Evolutionary conservation across 2,797 vertebrate genomes (phyloP).

Genomic region (Euthynnus affinis): DNA sequence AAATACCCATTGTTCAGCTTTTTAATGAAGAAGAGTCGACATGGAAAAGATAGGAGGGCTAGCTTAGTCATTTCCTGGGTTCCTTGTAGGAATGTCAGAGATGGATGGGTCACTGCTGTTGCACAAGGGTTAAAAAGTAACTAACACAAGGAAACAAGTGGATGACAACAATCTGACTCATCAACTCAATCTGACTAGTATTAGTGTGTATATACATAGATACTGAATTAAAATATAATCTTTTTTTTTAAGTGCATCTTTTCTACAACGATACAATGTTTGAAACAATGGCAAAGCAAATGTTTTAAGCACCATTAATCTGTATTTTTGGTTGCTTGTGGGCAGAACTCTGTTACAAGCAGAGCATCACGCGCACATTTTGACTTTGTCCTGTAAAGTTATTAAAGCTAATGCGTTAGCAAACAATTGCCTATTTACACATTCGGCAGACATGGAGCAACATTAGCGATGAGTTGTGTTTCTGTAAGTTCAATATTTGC

Average conservation of each 20-base stretch:
- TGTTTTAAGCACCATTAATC: background rate
- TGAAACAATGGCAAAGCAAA: background rate
- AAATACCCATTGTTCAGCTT: conserved; percentile 85
- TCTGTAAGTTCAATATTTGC: too few relatives aligned
- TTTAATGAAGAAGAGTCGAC: conserved; percentile 82
- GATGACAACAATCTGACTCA: background rate
- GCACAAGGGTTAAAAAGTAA: background rate
- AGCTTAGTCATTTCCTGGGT: conserved; percentile 68
- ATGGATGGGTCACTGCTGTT: conserved; percentile 1
- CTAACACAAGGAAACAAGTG: background rate
- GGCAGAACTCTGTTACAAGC: background rate
- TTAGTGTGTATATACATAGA: background rate
- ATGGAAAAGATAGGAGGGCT: conserved; percentile 77
- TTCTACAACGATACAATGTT: background rate
- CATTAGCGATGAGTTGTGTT: too few relatives aligned
- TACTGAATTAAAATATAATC: background rate
- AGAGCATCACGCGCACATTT: background rate
- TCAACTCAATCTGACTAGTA: too few relatives aligned
- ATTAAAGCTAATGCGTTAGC: too few relatives aligned
- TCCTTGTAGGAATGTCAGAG: conserved; percentile 3
- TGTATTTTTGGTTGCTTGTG: background rate
- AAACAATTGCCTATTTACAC: too few relatives aligned
- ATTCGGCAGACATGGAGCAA: too few relatives aligned
- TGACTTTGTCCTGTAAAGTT: background rate
- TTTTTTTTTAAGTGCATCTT: background rate